These are phyloP conservation scores for Scyliorhinus canicula DNA, from an alignment of 2,797 vertebrate species.

Conservation along the genomic window DNA sequence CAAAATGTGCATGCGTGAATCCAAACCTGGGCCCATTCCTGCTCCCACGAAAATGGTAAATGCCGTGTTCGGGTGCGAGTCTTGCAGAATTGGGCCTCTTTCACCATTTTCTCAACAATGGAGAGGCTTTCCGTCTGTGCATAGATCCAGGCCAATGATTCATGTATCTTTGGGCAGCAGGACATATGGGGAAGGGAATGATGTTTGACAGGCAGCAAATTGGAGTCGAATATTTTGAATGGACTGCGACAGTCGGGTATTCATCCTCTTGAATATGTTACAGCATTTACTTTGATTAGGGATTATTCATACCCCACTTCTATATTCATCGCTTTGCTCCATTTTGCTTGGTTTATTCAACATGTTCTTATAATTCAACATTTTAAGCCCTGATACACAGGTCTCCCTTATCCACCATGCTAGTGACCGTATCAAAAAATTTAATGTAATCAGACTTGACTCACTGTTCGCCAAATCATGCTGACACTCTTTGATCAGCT, in stretches of 20 bases:
- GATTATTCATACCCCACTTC: not conserved
- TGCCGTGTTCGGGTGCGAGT: no score
- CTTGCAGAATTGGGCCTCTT: no score
- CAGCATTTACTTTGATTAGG: not conserved
- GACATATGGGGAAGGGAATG: not conserved
- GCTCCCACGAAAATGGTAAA: no score
- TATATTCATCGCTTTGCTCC: not conserved
- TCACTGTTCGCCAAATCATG: not conserved
- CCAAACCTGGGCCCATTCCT: no score
- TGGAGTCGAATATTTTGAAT: not conserved
- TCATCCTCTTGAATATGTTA: not conserved
- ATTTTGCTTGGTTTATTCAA: not conserved
- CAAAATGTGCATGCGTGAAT: no score
- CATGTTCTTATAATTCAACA: not conserved
- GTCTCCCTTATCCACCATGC: not conserved
- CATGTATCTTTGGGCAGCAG: not conserved
- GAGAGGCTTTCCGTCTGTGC: no score
- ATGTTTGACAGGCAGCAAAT: not conserved
- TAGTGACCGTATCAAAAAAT: not conserved
- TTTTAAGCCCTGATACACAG: not conserved
- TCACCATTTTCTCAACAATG: no score
- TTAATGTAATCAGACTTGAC: not conserved
- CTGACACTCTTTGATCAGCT: not conserved
- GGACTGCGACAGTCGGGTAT: not conserved
- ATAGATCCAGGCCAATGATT: not conserved